Conservation (phyloP, 2,113 vertebrate species). For the Heliornis fulica region DNA sequence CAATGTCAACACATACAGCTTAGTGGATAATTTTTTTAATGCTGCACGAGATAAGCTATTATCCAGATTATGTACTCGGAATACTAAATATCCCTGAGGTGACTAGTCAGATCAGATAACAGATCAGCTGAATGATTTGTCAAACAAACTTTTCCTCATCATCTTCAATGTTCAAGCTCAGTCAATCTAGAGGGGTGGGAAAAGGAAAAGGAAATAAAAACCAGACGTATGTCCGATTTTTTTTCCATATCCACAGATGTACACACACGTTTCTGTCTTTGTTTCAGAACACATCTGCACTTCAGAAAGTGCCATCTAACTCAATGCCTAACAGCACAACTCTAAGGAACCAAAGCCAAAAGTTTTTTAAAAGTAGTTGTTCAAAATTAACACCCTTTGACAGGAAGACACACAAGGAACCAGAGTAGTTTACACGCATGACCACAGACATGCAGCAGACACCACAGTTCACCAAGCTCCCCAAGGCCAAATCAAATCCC, state of each 20-base stretch:
- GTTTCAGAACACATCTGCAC: not conserved
- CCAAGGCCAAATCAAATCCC: not conserved
- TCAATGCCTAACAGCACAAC: not conserved
- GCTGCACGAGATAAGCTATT: not conserved
- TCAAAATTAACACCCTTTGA: not conserved
- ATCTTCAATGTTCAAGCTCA: not conserved
- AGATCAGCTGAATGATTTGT: not conserved
- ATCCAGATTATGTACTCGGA: not conserved
- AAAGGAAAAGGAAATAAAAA: too few species aligned
- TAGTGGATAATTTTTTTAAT: not conserved
- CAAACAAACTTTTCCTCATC: not conserved
- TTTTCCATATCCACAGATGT: not conserved
- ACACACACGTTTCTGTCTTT: not conserved
- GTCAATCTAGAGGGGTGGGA: not conserved
- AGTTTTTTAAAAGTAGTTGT: not conserved
- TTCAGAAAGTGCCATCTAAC: not conserved
- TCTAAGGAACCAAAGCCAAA: not conserved
- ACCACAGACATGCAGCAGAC: not conserved
- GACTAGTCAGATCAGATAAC: not conserved
- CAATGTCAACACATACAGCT: not conserved
- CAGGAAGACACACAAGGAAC: not conserved
- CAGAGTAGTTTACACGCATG: fast-evolving
- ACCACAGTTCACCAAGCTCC: not conserved
- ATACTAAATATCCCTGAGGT: not conserved
- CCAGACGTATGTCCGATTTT: not conserved